Evolutionary conservation across 2,888 invertebrate genomes (phyloP), one percentile per base, ranked within the genome.

Genomic region (Listrodromus nycthemerus): DNA sequence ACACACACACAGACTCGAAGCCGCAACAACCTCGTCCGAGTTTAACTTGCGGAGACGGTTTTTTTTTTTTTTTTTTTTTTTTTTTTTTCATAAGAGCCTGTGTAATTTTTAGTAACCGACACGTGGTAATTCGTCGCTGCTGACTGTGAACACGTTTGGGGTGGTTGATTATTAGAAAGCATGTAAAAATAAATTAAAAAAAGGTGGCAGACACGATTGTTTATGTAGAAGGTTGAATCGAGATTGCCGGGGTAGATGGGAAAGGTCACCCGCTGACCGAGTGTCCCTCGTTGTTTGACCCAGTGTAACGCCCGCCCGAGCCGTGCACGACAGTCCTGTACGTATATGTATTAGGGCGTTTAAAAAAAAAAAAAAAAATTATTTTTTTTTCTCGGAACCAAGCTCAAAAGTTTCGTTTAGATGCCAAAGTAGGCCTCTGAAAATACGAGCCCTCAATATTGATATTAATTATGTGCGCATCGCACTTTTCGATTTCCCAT

Each of bases 251-350:
- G 77, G 70, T 86, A 86, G 89, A 90, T 90, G 89, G 52, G 73
- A 70, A 82, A 73, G 81, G 76, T 84, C 88, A 81, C 89, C 89
- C 84, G 78, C 76, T 90, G 88, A 90, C 88, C 88, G 87, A 90
- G 86, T 88, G 76, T 86, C 80, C 75, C 69, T 82, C 80, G 73
- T 79, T 86, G 87, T 87, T 90, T 89, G 88, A 88, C 88, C 88
- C 80, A 88, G 76, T 74, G 41, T 41, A 41, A 41, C 73, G 48
- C 30, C 58, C 45, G 58, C 24, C 58, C 24, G n/a, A 41, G 27
- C 24, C 58, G 27, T 24, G 52, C 21, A 41, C 41, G 50, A 19
- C 50, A 50, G 19, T 50, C 5, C 19, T 7, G 19, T 50, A 50
- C 0, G 8, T 19, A 5, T 58, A 58, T 58, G 4, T 16, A 55